Evolutionary conservation across 1,140 invertebrate genomes (phyloP).

Genomic region (Hormaphis cornu): DNA sequence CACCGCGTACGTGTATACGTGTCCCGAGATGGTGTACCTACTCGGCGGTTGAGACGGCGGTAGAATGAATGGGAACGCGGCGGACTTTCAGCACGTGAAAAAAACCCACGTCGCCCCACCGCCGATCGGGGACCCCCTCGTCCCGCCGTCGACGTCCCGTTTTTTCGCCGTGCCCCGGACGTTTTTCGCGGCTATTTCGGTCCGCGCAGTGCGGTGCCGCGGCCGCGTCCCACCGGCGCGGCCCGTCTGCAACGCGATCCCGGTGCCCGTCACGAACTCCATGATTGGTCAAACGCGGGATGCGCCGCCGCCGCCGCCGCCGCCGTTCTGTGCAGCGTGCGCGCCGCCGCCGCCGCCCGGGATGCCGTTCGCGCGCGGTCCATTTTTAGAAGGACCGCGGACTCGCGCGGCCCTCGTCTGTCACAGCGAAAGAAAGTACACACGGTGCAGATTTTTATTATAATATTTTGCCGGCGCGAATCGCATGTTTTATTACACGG

Average conservation of each 20-base stretch:
- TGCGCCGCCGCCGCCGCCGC: background rate
- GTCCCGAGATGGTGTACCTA: slow-evolving; percentile 14
- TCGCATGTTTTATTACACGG: no score
- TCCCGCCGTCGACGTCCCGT: background rate
- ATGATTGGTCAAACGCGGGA: slow-evolving; percentile 24
- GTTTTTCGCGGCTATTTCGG: no score
- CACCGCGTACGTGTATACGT: background rate
- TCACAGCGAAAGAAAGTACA: no score
- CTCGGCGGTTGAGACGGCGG: slow-evolving; percentile 28
- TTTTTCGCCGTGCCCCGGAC: no score
- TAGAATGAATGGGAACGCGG: slow-evolving; percentile 19
- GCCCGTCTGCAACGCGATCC: slow-evolving; percentile 29
- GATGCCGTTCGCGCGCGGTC: background rate
- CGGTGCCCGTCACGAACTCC: slow-evolving; percentile 18
- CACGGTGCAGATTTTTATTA: no score
- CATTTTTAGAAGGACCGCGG: slow-evolving; percentile 27
- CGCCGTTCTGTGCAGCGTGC: background rate
- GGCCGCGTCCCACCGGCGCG: background rate
- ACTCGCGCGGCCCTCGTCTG: background rate
- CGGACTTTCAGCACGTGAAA: slow-evolving; percentile 17
- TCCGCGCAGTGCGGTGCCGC: no score
- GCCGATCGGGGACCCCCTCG: background rate
- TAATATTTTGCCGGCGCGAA: no score
- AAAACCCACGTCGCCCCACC: slow-evolving; percentile 13
- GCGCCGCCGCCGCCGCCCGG: background rate